Conservation (phyloP, 2,888 invertebrate genomes). For the Sphinx pinastri region DNA sequence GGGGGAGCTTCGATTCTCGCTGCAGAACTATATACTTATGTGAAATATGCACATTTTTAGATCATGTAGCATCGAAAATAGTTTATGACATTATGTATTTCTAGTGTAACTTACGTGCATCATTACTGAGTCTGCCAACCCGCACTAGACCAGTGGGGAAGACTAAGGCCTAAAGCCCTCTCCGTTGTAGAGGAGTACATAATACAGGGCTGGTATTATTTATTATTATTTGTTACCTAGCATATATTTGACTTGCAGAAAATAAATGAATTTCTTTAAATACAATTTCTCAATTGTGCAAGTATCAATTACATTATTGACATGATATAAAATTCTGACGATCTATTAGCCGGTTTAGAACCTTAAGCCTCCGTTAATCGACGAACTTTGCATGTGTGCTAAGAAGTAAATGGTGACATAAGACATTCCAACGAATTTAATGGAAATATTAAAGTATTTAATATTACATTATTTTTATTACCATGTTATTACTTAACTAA, state of each 20-base stretch:
- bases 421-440: neutral
- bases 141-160: too few relatives aligned
- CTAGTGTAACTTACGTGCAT: too few relatives aligned
- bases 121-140: too few relatives aligned
- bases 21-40: neutral
- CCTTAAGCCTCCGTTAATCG: neutral
- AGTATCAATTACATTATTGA: too few relatives aligned
- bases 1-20: neutral
- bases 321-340: too few relatives aligned
- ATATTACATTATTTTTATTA: constrained; percentile 3
- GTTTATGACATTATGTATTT: neutral
- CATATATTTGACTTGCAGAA: too few relatives aligned
- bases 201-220: neutral
- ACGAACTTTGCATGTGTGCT: neutral
- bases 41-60: neutral
- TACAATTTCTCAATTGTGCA: too few relatives aligned
- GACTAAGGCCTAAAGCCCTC: too few relatives aligned
- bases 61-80: neutral
- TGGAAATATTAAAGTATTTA: neutral
- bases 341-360: neutral
- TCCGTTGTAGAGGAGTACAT: neutral
- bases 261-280: too few relatives aligned
- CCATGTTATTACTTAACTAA: constrained; percentile 3
- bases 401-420: neutral
- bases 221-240: too few relatives aligned